Evolutionary conservation across 1,140 invertebrate genomes (phyloP).

Genomic region (Alviniconcha marisindica): DNA sequence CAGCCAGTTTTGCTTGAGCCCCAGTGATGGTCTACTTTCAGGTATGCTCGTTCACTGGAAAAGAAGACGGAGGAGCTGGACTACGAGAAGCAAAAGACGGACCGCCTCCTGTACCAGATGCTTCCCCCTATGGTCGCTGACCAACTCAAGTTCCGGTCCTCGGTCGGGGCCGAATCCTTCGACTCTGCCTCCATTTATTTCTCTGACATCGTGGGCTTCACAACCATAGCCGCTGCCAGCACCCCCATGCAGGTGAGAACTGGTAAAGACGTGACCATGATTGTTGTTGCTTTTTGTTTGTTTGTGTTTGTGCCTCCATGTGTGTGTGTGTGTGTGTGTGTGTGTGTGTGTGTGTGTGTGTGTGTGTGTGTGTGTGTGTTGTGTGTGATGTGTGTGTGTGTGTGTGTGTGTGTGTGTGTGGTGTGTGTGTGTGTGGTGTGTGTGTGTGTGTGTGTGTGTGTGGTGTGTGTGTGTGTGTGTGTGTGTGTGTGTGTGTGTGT

Average conservation of each 20-base stretch:
- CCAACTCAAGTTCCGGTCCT: constrained; percentile 50
- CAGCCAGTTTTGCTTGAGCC: not conserved
- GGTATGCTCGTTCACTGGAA: constrained; percentile 41
- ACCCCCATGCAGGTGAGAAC: constrained; percentile 82
- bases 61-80: constrained; percentile 57
- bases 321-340: constrained; percentile 14
- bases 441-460: constrained; percentile 3
- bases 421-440: constrained; percentile 19
- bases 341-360: constrained; percentile 14
- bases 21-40: not conserved
- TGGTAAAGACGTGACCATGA: not conserved
- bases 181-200: constrained; percentile 84
- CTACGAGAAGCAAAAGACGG: constrained; percentile 60
- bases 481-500: not conserved
- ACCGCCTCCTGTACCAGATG: constrained; percentile 64
- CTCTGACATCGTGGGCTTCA: constrained; percentile 90
- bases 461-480: not conserved
- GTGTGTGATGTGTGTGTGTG: not conserved
- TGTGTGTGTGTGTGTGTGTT: constrained; percentile 4
- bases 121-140: constrained; percentile 58
- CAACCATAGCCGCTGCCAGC: constrained; percentile 86
- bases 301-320: constrained; percentile 8
- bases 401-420: not conserved
- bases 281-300: too few relatives aligned
- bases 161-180: constrained; percentile 57